phyloP scores from a whole-genome alignment of 2,797 vertebrate genomes.

The Pteronotus mesoamericanus region DNA sequence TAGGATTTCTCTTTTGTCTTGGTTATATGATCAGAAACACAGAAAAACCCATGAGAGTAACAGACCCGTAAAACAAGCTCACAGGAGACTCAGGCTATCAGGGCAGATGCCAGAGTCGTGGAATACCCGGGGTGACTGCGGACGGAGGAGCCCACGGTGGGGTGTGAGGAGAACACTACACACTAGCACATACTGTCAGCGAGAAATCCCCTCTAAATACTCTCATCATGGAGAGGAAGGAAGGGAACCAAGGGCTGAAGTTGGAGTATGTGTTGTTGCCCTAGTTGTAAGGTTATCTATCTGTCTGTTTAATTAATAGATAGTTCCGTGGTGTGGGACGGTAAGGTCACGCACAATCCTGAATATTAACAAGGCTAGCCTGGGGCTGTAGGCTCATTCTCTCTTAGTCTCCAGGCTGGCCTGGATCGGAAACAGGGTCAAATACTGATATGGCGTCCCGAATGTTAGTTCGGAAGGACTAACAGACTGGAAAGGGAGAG shows the following conservation, averaged over 20 bases:
- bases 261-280: background rate
- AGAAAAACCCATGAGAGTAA: background rate
- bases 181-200: too few species aligned
- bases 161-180: background rate
- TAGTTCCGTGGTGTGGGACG: background rate
- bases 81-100: background rate
- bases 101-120: background rate
- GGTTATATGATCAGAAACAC: background rate
- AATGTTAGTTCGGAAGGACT: background rate
- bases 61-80: background rate
- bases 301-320: conserved; percentile 27
- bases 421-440: background rate
- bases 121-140: background rate
- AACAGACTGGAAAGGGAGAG: background rate
- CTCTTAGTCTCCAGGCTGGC: background rate
- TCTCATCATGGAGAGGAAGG: background rate
- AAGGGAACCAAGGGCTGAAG: background rate
- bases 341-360: background rate
- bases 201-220: background rate
- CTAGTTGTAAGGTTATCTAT: background rate
- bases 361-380: background rate
- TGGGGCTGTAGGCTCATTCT: background rate
- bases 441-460: background rate
- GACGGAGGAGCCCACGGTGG: too few species aligned
- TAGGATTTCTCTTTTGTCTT: background rate